Percentiles rank a stretch among this genome's conserved stretches.
phyloP scores from a whole-genome alignment of 2,113 vertebrate species.

The Agapornis roseicollis region DNA sequence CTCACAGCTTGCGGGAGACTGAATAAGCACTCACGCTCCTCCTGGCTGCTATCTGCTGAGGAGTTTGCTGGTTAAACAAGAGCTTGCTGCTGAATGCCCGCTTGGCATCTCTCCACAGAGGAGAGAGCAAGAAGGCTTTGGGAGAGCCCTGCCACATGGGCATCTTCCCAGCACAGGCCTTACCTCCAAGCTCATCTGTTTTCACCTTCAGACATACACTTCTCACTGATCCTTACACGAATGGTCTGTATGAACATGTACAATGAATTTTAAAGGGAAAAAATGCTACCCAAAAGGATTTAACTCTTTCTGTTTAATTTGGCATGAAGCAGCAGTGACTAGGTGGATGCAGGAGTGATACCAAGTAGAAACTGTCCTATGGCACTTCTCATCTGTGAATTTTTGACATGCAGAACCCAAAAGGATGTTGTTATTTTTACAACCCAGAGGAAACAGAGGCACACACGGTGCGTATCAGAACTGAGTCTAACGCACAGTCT shows the following conservation, averaged over 20 bases:
- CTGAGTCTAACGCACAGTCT: not conserved
- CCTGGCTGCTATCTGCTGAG: not conserved
- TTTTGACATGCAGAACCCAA: not conserved
- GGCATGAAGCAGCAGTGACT: not conserved
- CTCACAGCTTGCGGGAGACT: not conserved
- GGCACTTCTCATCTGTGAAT: not conserved
- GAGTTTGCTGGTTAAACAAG: not conserved
- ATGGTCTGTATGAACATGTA: rapidly evolving
- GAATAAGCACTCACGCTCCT: not conserved
- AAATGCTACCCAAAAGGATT: not conserved
- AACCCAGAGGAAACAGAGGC: not conserved
- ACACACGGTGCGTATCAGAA: rapidly evolving
- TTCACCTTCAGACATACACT: not conserved
- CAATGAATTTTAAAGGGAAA: not conserved
- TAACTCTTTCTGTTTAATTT: not conserved
- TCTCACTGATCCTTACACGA: not conserved
- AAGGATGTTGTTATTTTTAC: not conserved
- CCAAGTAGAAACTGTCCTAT: not conserved
- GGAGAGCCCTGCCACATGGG: rapidly evolving
- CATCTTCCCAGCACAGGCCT: not conserved
- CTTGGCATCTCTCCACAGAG: not conserved
- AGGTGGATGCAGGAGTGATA: not conserved
- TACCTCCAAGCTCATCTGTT: not conserved
- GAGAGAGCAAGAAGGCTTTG: not conserved
- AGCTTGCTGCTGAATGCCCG: not conserved